Base-by-base conservation (phyloP, 2,797 vertebrate genomes). In the Momotus momota region DNA sequence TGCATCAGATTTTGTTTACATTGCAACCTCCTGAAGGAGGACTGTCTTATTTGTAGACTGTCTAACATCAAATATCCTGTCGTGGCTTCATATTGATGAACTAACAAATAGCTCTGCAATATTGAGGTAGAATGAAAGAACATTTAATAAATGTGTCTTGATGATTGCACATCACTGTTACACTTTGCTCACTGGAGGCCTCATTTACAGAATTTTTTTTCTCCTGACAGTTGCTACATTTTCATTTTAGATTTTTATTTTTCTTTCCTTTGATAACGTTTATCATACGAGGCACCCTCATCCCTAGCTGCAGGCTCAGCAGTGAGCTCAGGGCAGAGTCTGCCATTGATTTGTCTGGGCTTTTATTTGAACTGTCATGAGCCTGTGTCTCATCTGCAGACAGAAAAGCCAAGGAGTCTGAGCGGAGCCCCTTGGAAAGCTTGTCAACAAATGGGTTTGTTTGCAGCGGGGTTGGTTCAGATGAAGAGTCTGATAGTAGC, bases 361-460 rank as follows among this genome's bases (percentile, higher is more conserved):
- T 4, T 79, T 93, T 67, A 43, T 88, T 65, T 70, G 71, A 91
- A 77, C 81, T 79, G 65, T 38, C 86, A 4, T n/a, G 65, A 67
- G 87, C 60, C 51, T 49, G 40, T 41, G 60, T 81, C 86, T 88
- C 73, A 21, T 89, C 72, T 79, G 61, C 89, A 81, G 62, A 38
- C 35, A 73, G 73, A 65, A 75, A 60, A 90, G 55, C 65, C 25
- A 57, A 29, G 58, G 61, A 65, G 46, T 73, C 86, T 31, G 82
- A 93, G 81, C 21, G 41, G 55, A 73, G 73, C 1, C 4, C 62
- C 62, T 71, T 40, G 90, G 88, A 83, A 83, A 70, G 65, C 82
- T 91, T 81, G 90, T 60, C 86, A 87, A 91, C 69, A 92, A 91
- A 78, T 84, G 27, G 48, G 66, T 82, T 91, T 91, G 73, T 84